phyloP scores from a whole-genome alignment of 2,113 vertebrate species.

The Felis chaus region DNA sequence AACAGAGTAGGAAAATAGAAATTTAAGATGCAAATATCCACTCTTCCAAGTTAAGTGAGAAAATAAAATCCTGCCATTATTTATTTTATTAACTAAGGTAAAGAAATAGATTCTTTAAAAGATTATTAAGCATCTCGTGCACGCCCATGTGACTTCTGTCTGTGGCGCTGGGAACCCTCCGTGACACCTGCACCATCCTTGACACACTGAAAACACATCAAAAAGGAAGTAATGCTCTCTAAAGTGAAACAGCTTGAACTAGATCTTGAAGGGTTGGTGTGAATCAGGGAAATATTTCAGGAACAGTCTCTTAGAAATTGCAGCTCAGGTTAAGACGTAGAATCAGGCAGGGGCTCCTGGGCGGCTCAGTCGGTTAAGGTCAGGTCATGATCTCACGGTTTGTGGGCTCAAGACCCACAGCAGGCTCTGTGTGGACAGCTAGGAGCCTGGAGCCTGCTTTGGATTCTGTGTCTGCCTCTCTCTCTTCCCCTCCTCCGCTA shows the following conservation, averaged over 20 bases:
- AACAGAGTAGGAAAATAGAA: background rate
- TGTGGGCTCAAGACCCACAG: too few species aligned
- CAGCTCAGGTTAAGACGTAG: background rate
- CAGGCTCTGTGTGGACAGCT: too few species aligned
- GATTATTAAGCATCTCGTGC: background rate
- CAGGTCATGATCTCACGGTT: too few species aligned
- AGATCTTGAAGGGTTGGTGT: background rate
- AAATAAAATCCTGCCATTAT: background rate
- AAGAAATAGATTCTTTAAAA: background rate
- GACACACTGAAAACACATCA: background rate
- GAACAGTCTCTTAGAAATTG: background rate
- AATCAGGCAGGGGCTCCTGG: background rate
- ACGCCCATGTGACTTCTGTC: background rate
- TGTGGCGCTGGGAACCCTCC: background rate
- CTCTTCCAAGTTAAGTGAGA: background rate
- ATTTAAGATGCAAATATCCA: constrained; percentile 34
- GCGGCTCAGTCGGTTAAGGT: too few species aligned
- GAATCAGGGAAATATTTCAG: background rate
- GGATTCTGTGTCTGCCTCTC: too few species aligned
- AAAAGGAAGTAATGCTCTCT: background rate
- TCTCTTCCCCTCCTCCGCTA: too few species aligned
- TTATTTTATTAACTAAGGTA: constrained; percentile 25
- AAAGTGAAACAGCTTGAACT: background rate
- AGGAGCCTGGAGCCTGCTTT: too few species aligned
- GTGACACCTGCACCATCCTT: background rate